A percentile compares a stretch with the other conserved stretches of the same genome.
These are phyloP conservation scores for Limnephilus marmoratus DNA, from an alignment of 2,888 invertebrate genomes.

Conservation along the genomic window DNA sequence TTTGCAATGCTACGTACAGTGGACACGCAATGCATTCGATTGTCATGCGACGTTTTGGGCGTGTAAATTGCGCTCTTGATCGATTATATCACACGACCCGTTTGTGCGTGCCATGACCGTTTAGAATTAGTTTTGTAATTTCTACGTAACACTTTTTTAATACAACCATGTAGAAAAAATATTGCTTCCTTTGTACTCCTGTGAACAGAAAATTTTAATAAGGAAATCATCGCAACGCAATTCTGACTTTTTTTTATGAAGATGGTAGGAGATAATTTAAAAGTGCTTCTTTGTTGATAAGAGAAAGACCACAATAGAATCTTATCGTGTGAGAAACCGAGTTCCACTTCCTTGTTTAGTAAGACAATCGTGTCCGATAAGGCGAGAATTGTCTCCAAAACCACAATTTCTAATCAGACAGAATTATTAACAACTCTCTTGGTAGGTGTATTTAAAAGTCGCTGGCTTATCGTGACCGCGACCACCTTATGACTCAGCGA, in stretches of 20 bases:
- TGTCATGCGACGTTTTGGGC: conserved; percentile 8
- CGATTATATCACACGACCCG: conserved; percentile 22
- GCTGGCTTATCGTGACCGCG: background rate
- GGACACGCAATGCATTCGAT: conserved; percentile 41
- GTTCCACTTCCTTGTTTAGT: conserved; percentile 4
- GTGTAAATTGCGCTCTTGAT: background rate
- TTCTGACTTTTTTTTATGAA: background rate
- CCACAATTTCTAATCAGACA: conserved; percentile 28
- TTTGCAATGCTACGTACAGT: conserved; percentile 26
- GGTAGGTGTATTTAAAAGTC: background rate
- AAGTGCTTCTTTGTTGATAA: background rate
- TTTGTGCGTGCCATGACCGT: conserved; percentile 3
- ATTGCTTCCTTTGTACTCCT: background rate
- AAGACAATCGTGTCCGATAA: conserved; percentile 25
- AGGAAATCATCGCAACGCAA: background rate
- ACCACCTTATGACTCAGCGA: background rate
- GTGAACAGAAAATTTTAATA: background rate
- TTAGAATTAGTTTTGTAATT: background rate
- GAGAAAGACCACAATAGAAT: conserved; percentile 6
- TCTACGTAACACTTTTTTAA: background rate
- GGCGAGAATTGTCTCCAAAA: background rate
- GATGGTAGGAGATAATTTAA: background rate
- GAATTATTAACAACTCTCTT: background rate
- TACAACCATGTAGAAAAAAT: background rate
- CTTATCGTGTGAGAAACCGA: conserved; percentile 39